These are phyloP conservation scores for Apodemia hepburni DNA, from an alignment of 2,888 invertebrate genomes.

Conservation along the genomic window DNA sequence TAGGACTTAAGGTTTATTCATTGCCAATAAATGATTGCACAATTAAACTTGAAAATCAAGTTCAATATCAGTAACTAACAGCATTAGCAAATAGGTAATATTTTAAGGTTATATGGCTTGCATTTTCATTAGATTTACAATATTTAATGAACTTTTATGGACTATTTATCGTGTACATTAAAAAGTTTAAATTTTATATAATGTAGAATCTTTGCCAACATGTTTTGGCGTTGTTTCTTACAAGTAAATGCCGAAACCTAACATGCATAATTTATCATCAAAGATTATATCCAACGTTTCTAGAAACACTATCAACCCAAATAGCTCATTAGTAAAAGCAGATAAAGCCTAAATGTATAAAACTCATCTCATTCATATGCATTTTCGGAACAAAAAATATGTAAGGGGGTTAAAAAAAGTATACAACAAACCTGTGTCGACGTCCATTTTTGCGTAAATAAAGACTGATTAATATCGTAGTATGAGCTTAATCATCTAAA, in stretches of 20 bases:
- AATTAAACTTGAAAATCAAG: too few species aligned
- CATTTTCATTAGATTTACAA: too few species aligned
- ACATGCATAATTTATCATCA: neutral
- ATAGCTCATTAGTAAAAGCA: neutral
- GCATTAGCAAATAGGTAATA: too few species aligned
- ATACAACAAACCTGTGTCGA: constrained; percentile 56
- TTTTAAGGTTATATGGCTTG: too few species aligned
- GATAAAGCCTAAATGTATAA: neutral
- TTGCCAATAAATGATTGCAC: too few species aligned
- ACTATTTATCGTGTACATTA: too few species aligned
- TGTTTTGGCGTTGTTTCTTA: neutral
- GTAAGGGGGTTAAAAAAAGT: constrained; percentile 24
- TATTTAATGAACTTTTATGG: too few species aligned
- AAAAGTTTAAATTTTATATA: too few species aligned
- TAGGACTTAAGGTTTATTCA: too few species aligned
- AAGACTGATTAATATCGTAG: neutral
- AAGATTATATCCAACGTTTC: neutral
- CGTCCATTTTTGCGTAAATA: constrained; percentile 47
- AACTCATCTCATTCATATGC: neutral
- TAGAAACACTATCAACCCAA: neutral
- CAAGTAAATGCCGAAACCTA: neutral
- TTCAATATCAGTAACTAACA: too few species aligned
- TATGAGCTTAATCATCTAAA: constrained; percentile 8
- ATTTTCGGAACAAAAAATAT: neutral
- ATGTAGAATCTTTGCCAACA: too few species aligned